Base-by-base conservation (phyloP, 92 coral and sea anemone genomes). In the Pocillopora grandis region DNA sequence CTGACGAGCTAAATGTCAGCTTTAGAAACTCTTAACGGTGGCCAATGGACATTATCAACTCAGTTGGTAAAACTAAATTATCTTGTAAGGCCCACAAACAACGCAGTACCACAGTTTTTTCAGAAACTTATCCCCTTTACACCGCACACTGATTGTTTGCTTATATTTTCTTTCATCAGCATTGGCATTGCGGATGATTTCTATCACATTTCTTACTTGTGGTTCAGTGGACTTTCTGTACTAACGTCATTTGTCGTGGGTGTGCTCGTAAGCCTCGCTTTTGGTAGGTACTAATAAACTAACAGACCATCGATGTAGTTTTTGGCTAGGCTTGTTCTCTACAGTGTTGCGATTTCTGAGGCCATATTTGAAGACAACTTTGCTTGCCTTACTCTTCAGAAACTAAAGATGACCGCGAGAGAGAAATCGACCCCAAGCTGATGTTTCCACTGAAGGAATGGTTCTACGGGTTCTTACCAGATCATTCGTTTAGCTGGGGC, bases 201-300 rank as follows among this genome's bases (percentile, higher is more conserved):
- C 80, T 94, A 92, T 81, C 94, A 96, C 82, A 89, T 95, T 86
- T 95, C 97, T 13, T 95, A 95, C 88, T 83, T 95, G 62, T 95
- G 98, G 98, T 87, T 93, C 89, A 88, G 95, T 81, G 97, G 94
- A 81, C 87, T 94, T 56, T 90, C 97, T 2, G 86, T 91, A 1
- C 71, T 90, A 12, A 92, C 94, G 5, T 80, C 98, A 19, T 95
- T 95, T 80, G 77, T 92, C 67, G 92, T 95, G 42, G 98, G 98
- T 36, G 87, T 88, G 23, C 61, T 95, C 2, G 93, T 90, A 21
- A 95, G 98, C 87, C 20, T 93, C 10, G 72, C 86, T 4, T 61
- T 88, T 21, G 98, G 98, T 95, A 42, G 71, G 91, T 91, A 63
- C 72, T 7, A 15, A 10, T 14, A 33, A 59, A 1, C 5, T 9